phyloP scores from a whole-genome alignment of 2,113 vertebrate species.

The Sciurus niger region DNA sequence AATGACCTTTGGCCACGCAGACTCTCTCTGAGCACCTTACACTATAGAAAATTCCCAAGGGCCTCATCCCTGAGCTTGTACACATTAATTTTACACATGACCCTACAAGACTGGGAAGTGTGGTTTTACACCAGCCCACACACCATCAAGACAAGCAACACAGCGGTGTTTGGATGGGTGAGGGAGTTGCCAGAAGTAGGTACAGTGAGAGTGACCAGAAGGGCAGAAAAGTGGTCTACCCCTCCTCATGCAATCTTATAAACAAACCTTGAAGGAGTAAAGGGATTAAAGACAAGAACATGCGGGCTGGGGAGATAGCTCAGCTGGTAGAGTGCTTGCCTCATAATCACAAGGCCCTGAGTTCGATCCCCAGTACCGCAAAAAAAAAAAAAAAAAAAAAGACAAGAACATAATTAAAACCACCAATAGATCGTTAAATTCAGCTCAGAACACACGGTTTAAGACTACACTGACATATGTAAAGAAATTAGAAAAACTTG shows the following conservation, averaged over 20 bases:
- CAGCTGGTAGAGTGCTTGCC: too few relatives aligned
- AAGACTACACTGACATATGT: not conserved
- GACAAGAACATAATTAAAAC: not conserved
- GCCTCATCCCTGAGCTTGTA: not conserved
- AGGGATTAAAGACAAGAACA: not conserved
- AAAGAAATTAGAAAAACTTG: slow-evolving; percentile 22
- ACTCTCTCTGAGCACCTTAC: not conserved
- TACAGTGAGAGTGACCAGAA: not conserved
- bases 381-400: too few relatives aligned
- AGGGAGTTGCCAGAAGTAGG: not conserved
- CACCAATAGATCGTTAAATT: not conserved
- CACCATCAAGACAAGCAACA: not conserved
- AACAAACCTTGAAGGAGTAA: not conserved
- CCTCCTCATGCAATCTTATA: not conserved
- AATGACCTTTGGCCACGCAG: not conserved
- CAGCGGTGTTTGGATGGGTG: not conserved
- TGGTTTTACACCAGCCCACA: not conserved
- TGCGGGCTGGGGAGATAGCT: too few relatives aligned
- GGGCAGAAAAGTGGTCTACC: not conserved
- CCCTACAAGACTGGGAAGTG: not conserved
- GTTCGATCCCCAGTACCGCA: too few relatives aligned
- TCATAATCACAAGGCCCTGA: too few relatives aligned
- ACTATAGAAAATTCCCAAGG: not conserved
- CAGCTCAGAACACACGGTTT: not conserved
- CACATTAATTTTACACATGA: not conserved